These are phyloP conservation scores for Oxycera nigricornis DNA, from an alignment of 2,888 invertebrate species.

Conservation along the genomic window DNA sequence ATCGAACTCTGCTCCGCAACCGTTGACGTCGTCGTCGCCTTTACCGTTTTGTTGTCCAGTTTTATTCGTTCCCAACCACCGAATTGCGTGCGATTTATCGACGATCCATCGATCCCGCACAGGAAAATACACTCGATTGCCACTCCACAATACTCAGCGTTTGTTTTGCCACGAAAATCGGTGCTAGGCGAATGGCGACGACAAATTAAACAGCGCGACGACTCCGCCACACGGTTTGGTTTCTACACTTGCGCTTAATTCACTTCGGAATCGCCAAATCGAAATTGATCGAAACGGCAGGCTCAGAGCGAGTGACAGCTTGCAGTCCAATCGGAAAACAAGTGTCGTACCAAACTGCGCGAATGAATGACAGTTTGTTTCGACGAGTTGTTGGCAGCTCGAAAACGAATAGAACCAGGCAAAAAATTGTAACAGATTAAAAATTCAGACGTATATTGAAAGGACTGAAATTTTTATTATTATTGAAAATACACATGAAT, in stretches of 20 bases:
- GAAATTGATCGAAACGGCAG: not conserved
- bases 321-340: conserved; percentile 5
- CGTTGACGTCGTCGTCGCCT: conserved; percentile 12
- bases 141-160: no score
- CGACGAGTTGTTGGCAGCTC: not conserved
- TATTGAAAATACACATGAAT: no score
- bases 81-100: not conserved
- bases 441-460: not conserved
- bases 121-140: no score
- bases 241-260: conserved; percentile 37
- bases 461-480: no score
- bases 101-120: not conserved
- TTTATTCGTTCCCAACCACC: not conserved
- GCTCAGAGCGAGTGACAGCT: conserved; percentile 17
- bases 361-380: conserved; percentile 5
- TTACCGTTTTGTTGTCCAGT: conserved; percentile 15
- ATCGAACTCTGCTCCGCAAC: not conserved
- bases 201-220: conserved; percentile 32
- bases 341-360: conserved; percentile 11
- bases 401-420: not conserved
- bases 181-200: conserved; percentile 37
- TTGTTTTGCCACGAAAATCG: conserved; percentile 13
- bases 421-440: not conserved
- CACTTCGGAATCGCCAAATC: conserved; percentile 16
- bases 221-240: conserved; percentile 13